These are phyloP conservation scores for Holothuria leucospilota DNA, from an alignment of 53 echinoderm and acorn worm species.

Conservation along the genomic window DNA sequence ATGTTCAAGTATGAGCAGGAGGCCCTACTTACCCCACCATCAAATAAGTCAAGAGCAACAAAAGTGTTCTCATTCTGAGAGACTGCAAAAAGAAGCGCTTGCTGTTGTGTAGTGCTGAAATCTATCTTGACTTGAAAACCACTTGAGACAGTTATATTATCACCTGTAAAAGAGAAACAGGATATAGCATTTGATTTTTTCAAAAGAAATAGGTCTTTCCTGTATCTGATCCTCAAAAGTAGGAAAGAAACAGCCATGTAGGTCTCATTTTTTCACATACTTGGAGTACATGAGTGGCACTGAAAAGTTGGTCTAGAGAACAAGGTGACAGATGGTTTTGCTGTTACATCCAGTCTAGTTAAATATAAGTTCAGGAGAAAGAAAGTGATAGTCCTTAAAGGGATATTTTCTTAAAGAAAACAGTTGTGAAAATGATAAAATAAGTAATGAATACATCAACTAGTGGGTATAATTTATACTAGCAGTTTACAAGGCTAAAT, in stretches of 20 bases:
- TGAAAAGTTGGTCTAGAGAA: no score
- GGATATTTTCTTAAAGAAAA: no score
- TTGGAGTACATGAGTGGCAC: no score
- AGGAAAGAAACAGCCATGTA: neutral
- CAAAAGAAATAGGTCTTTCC: neutral
- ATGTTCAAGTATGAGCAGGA: neutral
- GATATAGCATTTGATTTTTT: neutral
- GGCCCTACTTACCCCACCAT: constrained; percentile 83
- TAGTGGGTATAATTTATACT: no score
- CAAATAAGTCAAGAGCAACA: constrained; percentile 78
- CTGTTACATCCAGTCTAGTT: no score
- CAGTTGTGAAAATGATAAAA: no score
- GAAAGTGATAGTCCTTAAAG: no score
- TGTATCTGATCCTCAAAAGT: neutral
- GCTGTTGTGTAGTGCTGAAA: constrained; percentile 64
- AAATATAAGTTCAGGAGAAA: no score
- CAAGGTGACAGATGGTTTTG: no score
- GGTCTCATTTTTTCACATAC: no score
- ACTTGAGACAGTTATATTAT: constrained; percentile 18
- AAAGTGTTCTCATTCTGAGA: constrained; percentile 69
- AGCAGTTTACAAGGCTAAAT: no score
- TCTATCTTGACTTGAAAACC: constrained; percentile 68
- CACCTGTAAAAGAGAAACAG: constrained; percentile 54
- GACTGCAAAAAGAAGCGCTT: constrained; percentile 80
- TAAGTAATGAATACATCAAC: neutral